Conservation (phyloP, 2,797 vertebrate species). For the Oreortyx pictus region DNA sequence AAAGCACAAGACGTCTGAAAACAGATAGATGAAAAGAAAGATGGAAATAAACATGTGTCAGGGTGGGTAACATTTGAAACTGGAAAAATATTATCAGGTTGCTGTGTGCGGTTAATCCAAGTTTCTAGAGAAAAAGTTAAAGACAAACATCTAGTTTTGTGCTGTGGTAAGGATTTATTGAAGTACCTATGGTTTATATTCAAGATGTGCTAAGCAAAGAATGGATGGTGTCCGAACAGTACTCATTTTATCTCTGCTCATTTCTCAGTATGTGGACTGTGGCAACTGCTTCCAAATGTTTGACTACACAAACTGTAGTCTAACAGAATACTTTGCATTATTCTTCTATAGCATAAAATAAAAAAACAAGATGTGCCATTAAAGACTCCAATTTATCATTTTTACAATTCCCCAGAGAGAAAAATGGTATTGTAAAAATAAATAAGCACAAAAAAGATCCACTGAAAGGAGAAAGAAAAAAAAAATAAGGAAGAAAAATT, state of each 20-base stretch:
- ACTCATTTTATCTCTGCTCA: background rate
- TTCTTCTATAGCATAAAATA: background rate
- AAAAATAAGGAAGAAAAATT: too few species aligned
- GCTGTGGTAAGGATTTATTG: background rate
- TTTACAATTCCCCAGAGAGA: background rate
- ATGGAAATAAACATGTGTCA: background rate
- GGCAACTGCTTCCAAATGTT: background rate
- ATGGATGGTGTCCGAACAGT: fast-evolving
- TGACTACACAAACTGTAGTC: background rate
- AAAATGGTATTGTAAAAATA: background rate
- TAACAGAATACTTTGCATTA: background rate
- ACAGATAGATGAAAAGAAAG: background rate
- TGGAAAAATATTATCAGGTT: background rate
- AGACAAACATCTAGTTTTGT: background rate
- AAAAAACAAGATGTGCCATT: background rate
- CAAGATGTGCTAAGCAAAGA: background rate
- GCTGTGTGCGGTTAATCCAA: background rate
- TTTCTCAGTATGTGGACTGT: background rate
- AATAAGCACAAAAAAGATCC: background rate
- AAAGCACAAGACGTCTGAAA: background rate
- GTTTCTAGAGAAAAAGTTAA: background rate
- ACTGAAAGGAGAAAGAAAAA: background rate
- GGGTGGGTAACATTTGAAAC: conserved; percentile 2
- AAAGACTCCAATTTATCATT: background rate
- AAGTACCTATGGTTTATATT: background rate